phyloP scores from a whole-genome alignment of 2,113 vertebrate species.

The Cinclus cinclus region DNA sequence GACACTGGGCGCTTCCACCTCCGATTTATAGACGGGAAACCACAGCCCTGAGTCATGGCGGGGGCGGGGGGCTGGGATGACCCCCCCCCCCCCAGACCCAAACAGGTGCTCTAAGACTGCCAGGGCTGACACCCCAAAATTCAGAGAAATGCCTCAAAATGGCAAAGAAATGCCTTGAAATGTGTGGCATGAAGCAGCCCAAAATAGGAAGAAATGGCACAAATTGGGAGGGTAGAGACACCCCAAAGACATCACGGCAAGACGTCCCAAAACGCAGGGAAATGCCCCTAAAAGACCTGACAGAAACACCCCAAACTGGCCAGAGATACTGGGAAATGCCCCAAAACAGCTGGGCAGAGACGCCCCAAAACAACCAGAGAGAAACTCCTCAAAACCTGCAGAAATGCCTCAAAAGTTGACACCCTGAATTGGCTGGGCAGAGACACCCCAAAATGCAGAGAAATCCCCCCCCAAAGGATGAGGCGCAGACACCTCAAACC shows the following conservation, averaged over 20 bases:
- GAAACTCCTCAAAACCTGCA: background rate
- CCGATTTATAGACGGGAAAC: conserved; percentile 9
- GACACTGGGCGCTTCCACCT: background rate
- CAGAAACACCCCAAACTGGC: background rate
- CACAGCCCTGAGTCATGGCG: background rate
- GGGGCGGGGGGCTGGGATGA: background rate
- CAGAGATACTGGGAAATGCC: background rate
- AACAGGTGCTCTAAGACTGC: background rate
- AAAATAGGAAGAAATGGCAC: rapidly evolving
- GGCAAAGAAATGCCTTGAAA: background rate
- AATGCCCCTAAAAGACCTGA: background rate
- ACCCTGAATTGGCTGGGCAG: background rate
- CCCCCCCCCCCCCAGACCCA: background rate
- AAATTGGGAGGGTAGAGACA: background rate
- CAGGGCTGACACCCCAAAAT: background rate
- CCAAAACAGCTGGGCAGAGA: background rate
- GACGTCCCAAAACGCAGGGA: background rate
- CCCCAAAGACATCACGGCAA: rapidly evolving
- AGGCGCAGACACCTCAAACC: background rate
- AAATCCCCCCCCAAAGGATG: background rate
- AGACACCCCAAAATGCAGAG: background rate
- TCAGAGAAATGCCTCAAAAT: background rate
- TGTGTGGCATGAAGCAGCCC: rapidly evolving
- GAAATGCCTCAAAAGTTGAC: background rate
- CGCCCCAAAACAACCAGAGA: background rate